Conservation (phyloP, 2,888 invertebrate genomes). For the Teleiodes luculella region DNA sequence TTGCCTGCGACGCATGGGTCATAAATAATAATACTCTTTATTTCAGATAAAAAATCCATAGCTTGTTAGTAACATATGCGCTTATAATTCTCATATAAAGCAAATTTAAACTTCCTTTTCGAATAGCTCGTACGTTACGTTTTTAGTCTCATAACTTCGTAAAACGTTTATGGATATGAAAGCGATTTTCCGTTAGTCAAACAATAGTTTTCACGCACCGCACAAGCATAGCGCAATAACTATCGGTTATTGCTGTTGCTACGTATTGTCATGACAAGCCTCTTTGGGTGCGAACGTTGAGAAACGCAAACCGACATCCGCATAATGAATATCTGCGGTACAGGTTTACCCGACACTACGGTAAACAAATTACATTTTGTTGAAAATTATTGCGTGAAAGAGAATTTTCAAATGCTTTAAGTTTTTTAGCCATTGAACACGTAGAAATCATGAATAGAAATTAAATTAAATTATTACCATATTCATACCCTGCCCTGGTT, state of each 20-base stretch:
- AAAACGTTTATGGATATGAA: not conserved
- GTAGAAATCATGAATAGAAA: too few species aligned
- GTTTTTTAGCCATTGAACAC: too few species aligned
- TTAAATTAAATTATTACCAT: too few species aligned
- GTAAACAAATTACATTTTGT: not conserved
- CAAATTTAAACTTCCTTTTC: not conserved
- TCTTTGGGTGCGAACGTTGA: not conserved
- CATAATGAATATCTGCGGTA: not conserved
- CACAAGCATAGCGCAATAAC: not conserved
- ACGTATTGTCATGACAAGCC: not conserved
- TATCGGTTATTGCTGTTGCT: too few species aligned
- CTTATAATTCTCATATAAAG: too few species aligned
- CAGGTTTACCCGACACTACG: not conserved
- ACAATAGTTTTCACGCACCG: slow-evolving; percentile 1
- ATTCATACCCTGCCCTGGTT: too few species aligned
- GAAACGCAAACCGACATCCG: not conserved
- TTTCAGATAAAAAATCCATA: too few species aligned
- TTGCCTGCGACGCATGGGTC: too few species aligned
- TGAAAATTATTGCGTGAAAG: too few species aligned
- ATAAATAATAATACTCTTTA: too few species aligned
- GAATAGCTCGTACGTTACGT: not conserved
- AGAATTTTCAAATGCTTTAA: too few species aligned
- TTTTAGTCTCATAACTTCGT: not conserved
- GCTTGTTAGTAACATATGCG: too few species aligned
- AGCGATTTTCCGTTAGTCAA: slow-evolving; percentile 8